Base-by-base conservation (phyloP, 2,113 vertebrate species). In the Galeopterus variegatus region DNA sequence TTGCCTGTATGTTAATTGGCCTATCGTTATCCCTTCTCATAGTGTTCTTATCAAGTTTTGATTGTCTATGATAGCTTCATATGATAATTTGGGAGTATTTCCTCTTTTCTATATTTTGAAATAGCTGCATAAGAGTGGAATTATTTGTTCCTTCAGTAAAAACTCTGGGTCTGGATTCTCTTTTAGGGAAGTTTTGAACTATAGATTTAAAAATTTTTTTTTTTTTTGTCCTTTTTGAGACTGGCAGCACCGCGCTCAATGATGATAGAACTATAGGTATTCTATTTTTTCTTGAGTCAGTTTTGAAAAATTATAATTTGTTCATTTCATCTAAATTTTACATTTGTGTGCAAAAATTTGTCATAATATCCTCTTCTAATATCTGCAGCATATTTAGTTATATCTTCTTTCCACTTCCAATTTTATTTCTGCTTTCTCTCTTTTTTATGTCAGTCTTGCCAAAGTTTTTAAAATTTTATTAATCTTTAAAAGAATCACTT, bases 261-360 rank as follows among this genome's bases (percentile, higher is more conserved):
- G 33, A 73, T 36, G 70, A n/a, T 36, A 80, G 82, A 15, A 31
- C 12, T 82, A 69, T 92, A 81, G 26, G 31, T 41, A 80, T 67
- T 88, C 80, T 81, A 24, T 50, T 82, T 70, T 89, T 62, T 31
- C 54, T 70, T 79, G 13, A 77, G 5, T 75, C 48, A 75, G 36
- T 92, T 81, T 88, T 92, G 18, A 31, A 60, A 81, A 81, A 80
- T 50, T 41, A 10, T 73, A 80, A 92, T 75, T 88, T 75, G 23
- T 80, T 87, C n/a, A 41, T 48, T 54, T 54, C 28, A 67, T n/a
- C 14, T 77, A 64, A 36, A 5, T 93, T 85, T 94, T 92, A 64
- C 77, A 88, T 83, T 77, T 92, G 52, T 88, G 12, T 83, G 6
- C 21, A 93, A 69, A 94, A 94, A 54, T 45, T 82, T 94, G 14